Base-by-base conservation (phyloP, 2,797 vertebrate genomes). In the Melanogrammus aeglefinus region DNA sequence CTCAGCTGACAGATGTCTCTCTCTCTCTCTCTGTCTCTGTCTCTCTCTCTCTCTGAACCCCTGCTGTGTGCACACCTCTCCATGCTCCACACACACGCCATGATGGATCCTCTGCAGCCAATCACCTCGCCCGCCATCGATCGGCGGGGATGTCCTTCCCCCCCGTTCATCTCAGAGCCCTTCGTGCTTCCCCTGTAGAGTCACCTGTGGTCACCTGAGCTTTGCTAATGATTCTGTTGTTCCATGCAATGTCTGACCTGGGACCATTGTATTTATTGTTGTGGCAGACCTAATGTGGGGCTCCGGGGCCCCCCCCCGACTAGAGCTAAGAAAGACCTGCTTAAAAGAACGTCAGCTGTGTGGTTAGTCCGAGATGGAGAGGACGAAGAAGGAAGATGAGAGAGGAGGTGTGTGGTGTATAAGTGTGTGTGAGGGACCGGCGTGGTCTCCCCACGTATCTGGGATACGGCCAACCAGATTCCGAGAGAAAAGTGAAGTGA, bases 71-170 rank as follows among this genome's bases (percentile, higher is more conserved):
- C 18, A 85, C 86, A 84, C 89, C 87, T 86, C 51, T n/a, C 51
- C 18, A 4, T 21, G 16, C 88, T 90, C 83, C 79, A 91, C 89
- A 81, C 51, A 21, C 18, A 88, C 86, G 92, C 86, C 90, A 90
- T 91, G 90, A 92, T 91, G 85, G 75, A 93, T 92, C 91, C 93
- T 92, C 91, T 89, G 86, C 86, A 90, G 88, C 90, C 91, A 92
- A 92, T 92, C 92, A 91, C 89, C 91, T 93, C 90, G 91, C 92
- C 91, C 91, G 87, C 90, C 86, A 91, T 93, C 87, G 90, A 92
- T 92, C 88, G 84, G 16, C 1, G 2, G n/a, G 18, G 51, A 47
- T 47, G 13, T 18, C 44, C 44, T 18, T 0, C 44, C 44, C 44
- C 44, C 44, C 44, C 16, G 3, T 47, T 16, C 44, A 14, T 14